Evolutionary conservation across 2,113 vertebrate genomes (phyloP).

Genomic region (Cettia cetti): DNA sequence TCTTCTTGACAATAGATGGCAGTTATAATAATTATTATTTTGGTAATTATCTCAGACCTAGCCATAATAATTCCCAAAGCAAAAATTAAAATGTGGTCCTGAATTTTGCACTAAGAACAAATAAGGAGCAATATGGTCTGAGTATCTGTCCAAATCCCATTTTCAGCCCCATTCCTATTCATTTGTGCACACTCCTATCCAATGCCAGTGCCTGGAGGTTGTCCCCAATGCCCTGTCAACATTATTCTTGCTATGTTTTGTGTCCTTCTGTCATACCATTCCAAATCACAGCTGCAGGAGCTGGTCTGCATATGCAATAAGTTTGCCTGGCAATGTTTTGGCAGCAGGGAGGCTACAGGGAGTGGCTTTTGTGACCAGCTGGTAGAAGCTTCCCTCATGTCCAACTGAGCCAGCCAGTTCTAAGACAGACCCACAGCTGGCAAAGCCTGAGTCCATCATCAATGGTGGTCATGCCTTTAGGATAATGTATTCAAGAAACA

Average conservation of each 20-base stretch:
- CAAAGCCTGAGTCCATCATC: not conserved
- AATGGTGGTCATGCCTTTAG: not conserved
- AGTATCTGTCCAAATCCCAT: not conserved
- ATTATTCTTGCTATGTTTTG: not conserved
- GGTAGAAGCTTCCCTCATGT: not conserved
- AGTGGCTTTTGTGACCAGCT: not conserved
- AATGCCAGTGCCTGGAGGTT: not conserved
- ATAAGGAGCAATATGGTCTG: not conserved
- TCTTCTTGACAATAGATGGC: not conserved
- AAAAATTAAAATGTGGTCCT: not conserved
- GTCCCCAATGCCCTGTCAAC: not conserved
- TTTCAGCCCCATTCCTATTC: not conserved
- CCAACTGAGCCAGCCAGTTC: not conserved
- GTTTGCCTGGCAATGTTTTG: not conserved
- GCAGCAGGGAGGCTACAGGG: accelerated
- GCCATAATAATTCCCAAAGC: not conserved
- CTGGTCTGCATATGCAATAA: not conserved
- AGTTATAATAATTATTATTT: not conserved
- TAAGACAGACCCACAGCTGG: not conserved
- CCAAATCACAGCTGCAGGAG: not conserved
- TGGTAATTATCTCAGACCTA: not conserved
- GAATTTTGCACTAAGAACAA: not conserved
- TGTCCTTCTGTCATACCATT: not conserved
- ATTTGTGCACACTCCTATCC: not conserved
- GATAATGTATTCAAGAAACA: not conserved